phyloP scores from a whole-genome alignment of 2,113 vertebrate genomes.

The Anhinga rufa region DNA sequence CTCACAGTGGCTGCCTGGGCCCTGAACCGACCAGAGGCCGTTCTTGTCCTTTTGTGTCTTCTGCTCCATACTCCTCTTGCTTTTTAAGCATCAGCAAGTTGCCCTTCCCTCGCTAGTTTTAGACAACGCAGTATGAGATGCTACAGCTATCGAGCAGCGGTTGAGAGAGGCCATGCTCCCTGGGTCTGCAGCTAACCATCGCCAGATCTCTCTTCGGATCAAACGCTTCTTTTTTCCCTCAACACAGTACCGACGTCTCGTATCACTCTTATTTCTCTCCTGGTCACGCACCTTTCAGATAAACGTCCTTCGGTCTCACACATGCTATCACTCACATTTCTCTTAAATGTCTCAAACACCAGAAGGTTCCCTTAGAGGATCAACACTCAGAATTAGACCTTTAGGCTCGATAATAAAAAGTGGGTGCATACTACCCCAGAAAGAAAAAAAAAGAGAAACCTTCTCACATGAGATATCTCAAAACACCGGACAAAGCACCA shows the following conservation, averaged over 20 bases:
- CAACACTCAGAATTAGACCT: not conserved
- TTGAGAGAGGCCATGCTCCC: not conserved
- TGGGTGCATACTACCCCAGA: not conserved
- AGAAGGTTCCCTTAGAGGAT: not conserved
- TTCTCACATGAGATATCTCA: not conserved
- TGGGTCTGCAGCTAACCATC: not conserved
- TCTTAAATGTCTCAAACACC: not conserved
- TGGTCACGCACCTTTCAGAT: not conserved
- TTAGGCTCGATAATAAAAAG: not conserved
- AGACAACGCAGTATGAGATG: not conserved
- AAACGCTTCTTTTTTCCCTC: not conserved
- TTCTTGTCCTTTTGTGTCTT: not conserved
- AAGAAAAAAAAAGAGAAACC: not conserved
- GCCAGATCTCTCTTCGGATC: not conserved
- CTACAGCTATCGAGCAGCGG: not conserved
- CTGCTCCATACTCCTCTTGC: not conserved
- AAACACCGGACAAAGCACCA: not conserved
- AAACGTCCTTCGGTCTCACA: not conserved
- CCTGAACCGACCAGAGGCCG: not conserved
- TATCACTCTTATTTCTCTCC: not conserved
- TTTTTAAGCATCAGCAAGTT: not conserved
- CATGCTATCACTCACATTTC: not conserved
- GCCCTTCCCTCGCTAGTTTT: not conserved
- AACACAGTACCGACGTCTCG: accelerated
- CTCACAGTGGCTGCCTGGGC: not conserved